These are phyloP conservation scores for Ramazzottius varieornatus DNA, from an alignment of 2,888 invertebrate species.

Conservation along the genomic window DNA sequence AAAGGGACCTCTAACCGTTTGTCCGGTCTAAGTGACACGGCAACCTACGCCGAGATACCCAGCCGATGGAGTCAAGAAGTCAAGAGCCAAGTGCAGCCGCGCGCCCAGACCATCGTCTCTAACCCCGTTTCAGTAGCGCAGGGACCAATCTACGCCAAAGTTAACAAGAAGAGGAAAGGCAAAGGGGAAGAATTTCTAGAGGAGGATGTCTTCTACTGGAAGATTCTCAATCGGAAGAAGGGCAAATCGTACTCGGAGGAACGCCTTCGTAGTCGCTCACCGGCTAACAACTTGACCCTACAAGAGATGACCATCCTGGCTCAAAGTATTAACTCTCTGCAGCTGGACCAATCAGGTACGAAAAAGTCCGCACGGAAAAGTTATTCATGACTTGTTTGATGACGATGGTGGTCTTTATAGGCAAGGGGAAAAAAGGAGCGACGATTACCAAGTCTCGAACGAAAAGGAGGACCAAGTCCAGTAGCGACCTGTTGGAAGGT, in stretches of 20 bases:
- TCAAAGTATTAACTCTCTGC: background rate
- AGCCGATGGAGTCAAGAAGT: too few relatives aligned
- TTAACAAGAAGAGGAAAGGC: background rate
- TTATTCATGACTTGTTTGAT: too few relatives aligned
- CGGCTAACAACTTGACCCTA: background rate
- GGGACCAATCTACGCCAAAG: background rate
- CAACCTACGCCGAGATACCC: background rate
- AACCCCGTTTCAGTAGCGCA: too few relatives aligned
- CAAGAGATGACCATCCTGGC: background rate
- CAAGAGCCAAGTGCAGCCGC: too few relatives aligned
- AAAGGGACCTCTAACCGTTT: background rate
- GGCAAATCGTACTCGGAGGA: background rate
- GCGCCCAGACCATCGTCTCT: too few relatives aligned
- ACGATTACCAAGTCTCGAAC: background rate
- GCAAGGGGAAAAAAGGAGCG: too few relatives aligned
- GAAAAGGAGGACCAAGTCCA: background rate
- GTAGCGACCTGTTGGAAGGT: background rate
- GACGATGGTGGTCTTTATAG: too few relatives aligned
- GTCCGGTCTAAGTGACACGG: background rate
- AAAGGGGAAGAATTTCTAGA: background rate
- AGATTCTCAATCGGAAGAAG: background rate
- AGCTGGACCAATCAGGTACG: too few relatives aligned
- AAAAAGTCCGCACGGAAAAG: too few relatives aligned
- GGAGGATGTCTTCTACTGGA: conserved; percentile 4
- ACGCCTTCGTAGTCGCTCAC: background rate